A percentile compares a stretch with the other conserved stretches of the same genome.
phyloP scores from a whole-genome alignment of 2,797 vertebrate species.

The Clarias platycephalus region DNA sequence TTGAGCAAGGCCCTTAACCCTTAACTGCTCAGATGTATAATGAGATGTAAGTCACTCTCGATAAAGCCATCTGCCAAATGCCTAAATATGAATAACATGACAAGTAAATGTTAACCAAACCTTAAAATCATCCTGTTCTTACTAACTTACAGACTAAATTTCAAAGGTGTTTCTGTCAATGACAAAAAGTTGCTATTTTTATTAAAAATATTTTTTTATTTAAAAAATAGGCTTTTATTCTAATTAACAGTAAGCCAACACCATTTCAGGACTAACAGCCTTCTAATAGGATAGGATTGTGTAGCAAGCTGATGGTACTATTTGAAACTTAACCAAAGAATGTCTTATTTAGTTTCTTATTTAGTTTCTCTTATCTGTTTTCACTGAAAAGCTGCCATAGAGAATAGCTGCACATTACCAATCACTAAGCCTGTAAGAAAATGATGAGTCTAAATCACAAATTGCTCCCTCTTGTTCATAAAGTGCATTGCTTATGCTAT shows the following conservation, averaged over 20 bases:
- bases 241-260: neutral
- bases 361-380: neutral
- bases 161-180: neutral
- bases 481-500: neutral
- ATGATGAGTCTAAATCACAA: neutral
- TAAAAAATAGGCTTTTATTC: neutral
- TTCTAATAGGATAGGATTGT: neutral
- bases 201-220: too few relatives aligned
- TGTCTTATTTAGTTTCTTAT: neutral
- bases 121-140: neutral
- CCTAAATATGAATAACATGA: too few relatives aligned
- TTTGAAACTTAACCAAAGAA: neutral
- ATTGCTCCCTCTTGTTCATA: neutral
- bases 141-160: neutral
- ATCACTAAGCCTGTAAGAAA: neutral
- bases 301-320: neutral
- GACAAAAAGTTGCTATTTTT: neutral
- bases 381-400: neutral
- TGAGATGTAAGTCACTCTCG: too few relatives aligned
- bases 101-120: neutral
- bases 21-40: too few relatives aligned
- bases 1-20: too few relatives aligned
- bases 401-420: neutral
- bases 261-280: neutral
- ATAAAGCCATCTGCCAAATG: too few relatives aligned